Conservation (phyloP, 2,888 invertebrate species). For the Chalcosyrphus nemorum region DNA sequence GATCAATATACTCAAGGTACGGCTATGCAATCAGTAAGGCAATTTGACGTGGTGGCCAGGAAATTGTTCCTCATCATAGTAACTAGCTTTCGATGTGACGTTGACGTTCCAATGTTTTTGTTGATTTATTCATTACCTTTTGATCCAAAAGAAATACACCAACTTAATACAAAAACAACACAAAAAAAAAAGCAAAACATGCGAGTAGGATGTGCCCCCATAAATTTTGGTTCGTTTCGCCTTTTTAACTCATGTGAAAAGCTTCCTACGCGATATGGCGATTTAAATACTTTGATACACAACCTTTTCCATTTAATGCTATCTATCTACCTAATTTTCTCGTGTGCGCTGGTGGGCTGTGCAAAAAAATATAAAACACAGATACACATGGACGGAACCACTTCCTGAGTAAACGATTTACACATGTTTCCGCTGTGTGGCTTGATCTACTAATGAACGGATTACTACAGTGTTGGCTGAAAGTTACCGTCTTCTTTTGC, state of each 20-base stretch:
- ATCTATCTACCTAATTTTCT: conserved; percentile 3
- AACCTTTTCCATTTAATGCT: conserved; percentile 34
- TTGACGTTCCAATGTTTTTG: too few relatives aligned
- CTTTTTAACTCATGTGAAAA: conserved; percentile 6
- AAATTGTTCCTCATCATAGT: too few relatives aligned
- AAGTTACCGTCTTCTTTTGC: background rate
- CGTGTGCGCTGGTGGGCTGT: conserved; percentile 7
- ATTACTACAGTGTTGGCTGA: background rate
- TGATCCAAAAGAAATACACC: background rate
- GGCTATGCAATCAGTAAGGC: too few relatives aligned
- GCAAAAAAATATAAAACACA: background rate
- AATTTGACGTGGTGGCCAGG: too few relatives aligned
- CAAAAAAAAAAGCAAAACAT: background rate
- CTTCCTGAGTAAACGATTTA: conserved; percentile 26
- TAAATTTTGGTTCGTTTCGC: background rate
- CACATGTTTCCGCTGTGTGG: conserved; percentile 30
- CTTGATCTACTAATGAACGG: background rate
- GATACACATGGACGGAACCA: background rate
- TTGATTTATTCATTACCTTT: too few relatives aligned
- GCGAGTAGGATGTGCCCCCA: conserved; percentile 18
- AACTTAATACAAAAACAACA: background rate
- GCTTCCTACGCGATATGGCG: conserved; percentile 33
- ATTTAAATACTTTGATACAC: conserved; percentile 30
- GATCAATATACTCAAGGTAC: background rate
- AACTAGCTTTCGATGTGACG: too few relatives aligned